phyloP scores from a whole-genome alignment of 2,888 invertebrate genomes.

The Spilosoma lubricipeda region DNA sequence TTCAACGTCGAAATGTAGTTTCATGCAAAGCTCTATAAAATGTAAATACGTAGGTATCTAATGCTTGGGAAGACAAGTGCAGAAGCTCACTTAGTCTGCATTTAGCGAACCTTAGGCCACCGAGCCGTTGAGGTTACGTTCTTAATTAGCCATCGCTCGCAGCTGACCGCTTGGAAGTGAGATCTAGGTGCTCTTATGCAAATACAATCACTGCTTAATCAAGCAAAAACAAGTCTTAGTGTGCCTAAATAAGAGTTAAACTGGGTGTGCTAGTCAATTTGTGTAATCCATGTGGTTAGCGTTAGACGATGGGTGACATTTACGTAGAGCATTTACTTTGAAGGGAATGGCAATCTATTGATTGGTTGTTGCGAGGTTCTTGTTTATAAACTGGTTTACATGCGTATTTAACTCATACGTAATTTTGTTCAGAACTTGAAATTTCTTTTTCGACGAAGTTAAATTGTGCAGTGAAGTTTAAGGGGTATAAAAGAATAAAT shows the following conservation, averaged over 20 bases:
- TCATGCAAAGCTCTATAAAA: slow-evolving; percentile 49
- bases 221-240: slow-evolving; percentile 47
- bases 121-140: slow-evolving; percentile 76
- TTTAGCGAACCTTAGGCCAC: slow-evolving; percentile 76
- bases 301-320: slow-evolving; percentile 66
- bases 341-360: slow-evolving; percentile 52
- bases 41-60: slow-evolving; percentile 61
- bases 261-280: slow-evolving; percentile 35
- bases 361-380: slow-evolving; percentile 55
- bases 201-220: slow-evolving; percentile 34
- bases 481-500: no score
- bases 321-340: slow-evolving; percentile 61
- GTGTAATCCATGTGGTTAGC: slow-evolving; percentile 60
- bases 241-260: slow-evolving; percentile 34
- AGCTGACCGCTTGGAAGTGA: slow-evolving; percentile 80
- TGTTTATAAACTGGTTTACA: slow-evolving; percentile 44
- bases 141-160: slow-evolving; percentile 83
- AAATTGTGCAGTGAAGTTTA: neutral
- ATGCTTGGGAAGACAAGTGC: slow-evolving; percentile 71
- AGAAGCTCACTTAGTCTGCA: slow-evolving; percentile 76
- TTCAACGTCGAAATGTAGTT: slow-evolving; percentile 55
- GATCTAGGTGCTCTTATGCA: slow-evolving; percentile 61
- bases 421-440: slow-evolving; percentile 5
- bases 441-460: neutral
- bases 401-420: neutral